phyloP scores from a whole-genome alignment of 2,888 invertebrate species.

The Taphrorychus bicolor region DNA sequence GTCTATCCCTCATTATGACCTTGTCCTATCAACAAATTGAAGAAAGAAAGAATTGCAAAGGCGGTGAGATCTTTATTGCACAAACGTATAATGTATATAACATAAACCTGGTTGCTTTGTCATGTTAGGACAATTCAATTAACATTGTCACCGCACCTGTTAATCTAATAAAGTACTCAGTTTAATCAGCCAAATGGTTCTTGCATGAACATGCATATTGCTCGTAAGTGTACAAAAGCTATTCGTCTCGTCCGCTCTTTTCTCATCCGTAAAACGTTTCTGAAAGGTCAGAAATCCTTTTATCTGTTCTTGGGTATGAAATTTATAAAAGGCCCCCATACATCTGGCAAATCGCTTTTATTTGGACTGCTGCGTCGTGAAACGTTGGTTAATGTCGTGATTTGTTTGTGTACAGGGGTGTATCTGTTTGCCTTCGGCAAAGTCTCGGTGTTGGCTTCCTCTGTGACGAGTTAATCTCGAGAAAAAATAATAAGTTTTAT shows the following conservation, averaged over 20 bases:
- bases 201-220: background rate
- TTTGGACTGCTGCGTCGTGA: background rate
- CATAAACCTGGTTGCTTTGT: too few species aligned
- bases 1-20: too few species aligned
- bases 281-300: conserved; percentile 4
- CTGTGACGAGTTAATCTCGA: too few species aligned
- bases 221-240: background rate
- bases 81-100: too few species aligned
- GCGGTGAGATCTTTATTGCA: too few species aligned
- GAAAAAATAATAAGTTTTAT: too few species aligned
- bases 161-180: background rate
- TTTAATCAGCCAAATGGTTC: background rate
- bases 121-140: too few species aligned
- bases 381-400: background rate
- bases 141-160: too few species aligned
- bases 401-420: background rate
- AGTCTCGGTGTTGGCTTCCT: too few species aligned
- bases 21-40: too few species aligned
- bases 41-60: too few species aligned
- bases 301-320: background rate
- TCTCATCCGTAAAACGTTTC: background rate
- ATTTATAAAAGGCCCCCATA: background rate
- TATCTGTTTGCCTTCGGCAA: background rate
- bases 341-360: conserved; percentile 3
- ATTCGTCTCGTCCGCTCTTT: background rate